A percentile compares a stretch with the other conserved stretches of the same genome.
phyloP scores from a whole-genome alignment of 2,888 invertebrate species.

The Iselma pallidipennis region DNA sequence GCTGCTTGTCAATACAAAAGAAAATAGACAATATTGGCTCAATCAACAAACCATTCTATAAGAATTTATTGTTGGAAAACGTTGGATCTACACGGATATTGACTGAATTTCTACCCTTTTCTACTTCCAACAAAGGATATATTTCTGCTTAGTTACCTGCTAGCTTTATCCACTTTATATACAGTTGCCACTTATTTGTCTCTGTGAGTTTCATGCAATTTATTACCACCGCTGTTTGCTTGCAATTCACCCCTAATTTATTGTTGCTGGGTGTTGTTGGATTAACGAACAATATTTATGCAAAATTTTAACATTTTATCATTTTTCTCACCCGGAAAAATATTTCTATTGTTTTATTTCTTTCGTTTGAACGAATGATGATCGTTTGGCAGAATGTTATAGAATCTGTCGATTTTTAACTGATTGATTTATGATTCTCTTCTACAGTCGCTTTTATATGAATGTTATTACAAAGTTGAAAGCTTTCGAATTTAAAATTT shows the following conservation, averaged over 20 bases:
- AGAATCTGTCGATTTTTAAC: not conserved
- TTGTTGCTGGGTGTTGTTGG: not conserved
- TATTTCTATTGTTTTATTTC: not conserved
- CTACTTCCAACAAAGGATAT: not conserved
- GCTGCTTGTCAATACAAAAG: not conserved
- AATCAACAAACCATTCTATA: not conserved
- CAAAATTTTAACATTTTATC: not conserved
- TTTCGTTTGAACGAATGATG: not conserved
- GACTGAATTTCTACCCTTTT: not conserved
- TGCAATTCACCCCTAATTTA: not conserved
- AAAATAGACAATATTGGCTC: not conserved
- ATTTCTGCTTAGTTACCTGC: not conserved
- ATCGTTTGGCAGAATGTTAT: no score
- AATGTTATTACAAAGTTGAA: no score
- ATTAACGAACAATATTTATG: not conserved
- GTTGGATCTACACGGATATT: not conserved
- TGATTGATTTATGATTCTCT: not conserved
- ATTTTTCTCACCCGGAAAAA: not conserved
- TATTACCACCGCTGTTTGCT: not conserved
- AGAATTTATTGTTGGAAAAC: constrained; percentile 1
- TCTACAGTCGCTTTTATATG: no score
- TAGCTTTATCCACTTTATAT: not conserved
- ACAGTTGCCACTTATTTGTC: not conserved
- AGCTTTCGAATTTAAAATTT: not conserved
- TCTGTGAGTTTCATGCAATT: not conserved